Evolutionary conservation across 2,888 invertebrate species (phyloP).

Genomic region (Crematogaster levior): DNA sequence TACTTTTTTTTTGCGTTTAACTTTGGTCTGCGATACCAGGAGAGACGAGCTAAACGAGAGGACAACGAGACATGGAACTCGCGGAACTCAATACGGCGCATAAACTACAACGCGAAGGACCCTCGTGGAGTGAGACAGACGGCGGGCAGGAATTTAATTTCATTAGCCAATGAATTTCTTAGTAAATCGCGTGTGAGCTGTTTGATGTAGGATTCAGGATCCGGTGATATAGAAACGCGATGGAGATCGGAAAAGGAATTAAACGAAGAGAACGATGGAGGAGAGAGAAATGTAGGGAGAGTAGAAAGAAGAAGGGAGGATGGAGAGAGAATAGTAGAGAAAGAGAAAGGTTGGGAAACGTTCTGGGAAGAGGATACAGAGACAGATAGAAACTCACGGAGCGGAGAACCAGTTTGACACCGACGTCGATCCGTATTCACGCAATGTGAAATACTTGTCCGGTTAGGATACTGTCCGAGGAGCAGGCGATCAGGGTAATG

Average conservation of each 20-base stretch:
- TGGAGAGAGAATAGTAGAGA: neutral
- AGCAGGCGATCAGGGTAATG: constrained; percentile 51
- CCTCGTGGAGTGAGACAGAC: constrained; percentile 37
- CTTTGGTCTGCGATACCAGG: constrained; percentile 51
- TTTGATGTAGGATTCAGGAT: constrained; percentile 59
- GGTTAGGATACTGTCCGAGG: constrained; percentile 27
- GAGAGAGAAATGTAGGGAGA: neutral
- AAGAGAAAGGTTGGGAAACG: constrained; percentile 24
- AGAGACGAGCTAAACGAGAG: constrained; percentile 8
- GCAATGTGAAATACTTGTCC: constrained; percentile 58
- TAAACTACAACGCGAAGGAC: constrained; percentile 62
- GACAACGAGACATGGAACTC: constrained; percentile 46
- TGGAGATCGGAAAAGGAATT: constrained; percentile 46
- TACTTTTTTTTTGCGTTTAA: constrained; percentile 72
- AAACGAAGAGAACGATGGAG: constrained; percentile 40
- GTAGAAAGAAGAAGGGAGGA: neutral
- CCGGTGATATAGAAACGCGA: constrained; percentile 63
- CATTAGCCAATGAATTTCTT: constrained; percentile 79
- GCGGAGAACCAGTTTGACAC: constrained; percentile 59
- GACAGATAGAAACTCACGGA: constrained; percentile 9
- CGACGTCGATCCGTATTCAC: constrained; percentile 54
- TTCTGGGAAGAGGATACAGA: constrained; percentile 34
- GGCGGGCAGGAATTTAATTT: constrained; percentile 76
- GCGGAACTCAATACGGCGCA: constrained; percentile 76
- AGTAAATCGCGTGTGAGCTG: constrained; percentile 75